Evolutionary conservation across 2,888 invertebrate genomes (phyloP).

Genomic region (Drosophila merina): DNA sequence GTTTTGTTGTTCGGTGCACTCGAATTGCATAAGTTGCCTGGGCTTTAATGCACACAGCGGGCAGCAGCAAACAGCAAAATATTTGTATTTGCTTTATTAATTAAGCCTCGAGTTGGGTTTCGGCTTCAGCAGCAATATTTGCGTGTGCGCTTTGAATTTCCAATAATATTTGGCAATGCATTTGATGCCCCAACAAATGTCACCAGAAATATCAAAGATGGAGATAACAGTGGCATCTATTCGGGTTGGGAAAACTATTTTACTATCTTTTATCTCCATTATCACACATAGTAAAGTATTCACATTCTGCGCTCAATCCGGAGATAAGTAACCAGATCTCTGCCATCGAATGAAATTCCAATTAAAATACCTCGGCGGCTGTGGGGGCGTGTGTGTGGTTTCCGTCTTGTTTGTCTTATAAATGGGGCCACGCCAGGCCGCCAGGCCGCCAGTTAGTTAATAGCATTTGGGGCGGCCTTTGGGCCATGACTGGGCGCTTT

Average conservation of each 20-base stretch:
- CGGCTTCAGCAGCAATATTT: conserved; percentile 56
- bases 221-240: neutral
- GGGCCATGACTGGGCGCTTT: conserved; percentile 70
- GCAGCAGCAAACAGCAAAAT: conserved; percentile 61
- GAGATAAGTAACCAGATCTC: conserved; percentile 21
- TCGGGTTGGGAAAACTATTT: conserved; percentile 9
- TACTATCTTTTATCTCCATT: no score
- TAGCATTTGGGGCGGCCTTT: conserved; percentile 53
- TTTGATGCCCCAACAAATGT: conserved; percentile 32
- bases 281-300: no score
- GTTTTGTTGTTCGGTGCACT: conserved; percentile 17
- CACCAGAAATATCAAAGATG: conserved; percentile 5
- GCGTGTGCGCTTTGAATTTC: conserved; percentile 40
- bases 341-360: conserved; percentile 56
- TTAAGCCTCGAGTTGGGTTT: conserved; percentile 52
- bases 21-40: conserved; percentile 44
- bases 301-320: neutral
- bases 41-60: conserved; percentile 56
- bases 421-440: conserved; percentile 57
- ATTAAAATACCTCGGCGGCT: conserved; percentile 55
- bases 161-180: conserved; percentile 67
- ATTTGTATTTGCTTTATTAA: conserved; percentile 80
- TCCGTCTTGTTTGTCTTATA: conserved; percentile 36
- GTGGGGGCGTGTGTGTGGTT: conserved; percentile 21
- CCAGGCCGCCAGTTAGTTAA: conserved; percentile 56